A percentile compares a stretch with the other conserved stretches of the same genome.
These are phyloP conservation scores for Oceanodroma leucorhoa DNA, from an alignment of 2,797 vertebrate genomes.

Conservation along the genomic window DNA sequence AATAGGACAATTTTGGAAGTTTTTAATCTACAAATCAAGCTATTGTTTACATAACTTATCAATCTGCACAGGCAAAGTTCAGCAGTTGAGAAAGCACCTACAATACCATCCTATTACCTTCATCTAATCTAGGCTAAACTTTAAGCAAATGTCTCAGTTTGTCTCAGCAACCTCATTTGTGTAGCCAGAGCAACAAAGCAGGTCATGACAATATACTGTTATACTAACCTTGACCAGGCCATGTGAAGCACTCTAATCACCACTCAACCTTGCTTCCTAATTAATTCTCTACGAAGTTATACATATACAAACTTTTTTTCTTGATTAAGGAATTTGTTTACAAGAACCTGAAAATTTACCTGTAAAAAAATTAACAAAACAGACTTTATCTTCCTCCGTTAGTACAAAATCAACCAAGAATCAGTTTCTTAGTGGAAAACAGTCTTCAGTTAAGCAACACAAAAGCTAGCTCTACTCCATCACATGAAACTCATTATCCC, in stretches of 20 bases:
- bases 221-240: not conserved
- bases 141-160: not conserved
- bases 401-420: not conserved
- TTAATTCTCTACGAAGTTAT: not conserved
- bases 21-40: not conserved
- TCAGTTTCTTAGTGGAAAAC: not conserved
- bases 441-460: not conserved
- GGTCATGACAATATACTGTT: not conserved
- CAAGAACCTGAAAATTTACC: not conserved
- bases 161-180: not conserved
- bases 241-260: not conserved
- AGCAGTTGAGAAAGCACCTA: not conserved
- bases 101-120: not conserved
- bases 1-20: not conserved
- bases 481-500: not conserved
- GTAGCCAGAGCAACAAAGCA: not conserved
- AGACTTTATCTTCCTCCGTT: not conserved
- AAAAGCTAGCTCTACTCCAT: not conserved
- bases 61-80: not conserved
- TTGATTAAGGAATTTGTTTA: not conserved
- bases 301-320: not conserved
- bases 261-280: not conserved
- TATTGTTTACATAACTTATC: not conserved
- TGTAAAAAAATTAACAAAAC: not conserved
- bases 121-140: not conserved